Base-by-base conservation (phyloP, 2,888 invertebrate species). In the Yponomeuta cagnagella region DNA sequence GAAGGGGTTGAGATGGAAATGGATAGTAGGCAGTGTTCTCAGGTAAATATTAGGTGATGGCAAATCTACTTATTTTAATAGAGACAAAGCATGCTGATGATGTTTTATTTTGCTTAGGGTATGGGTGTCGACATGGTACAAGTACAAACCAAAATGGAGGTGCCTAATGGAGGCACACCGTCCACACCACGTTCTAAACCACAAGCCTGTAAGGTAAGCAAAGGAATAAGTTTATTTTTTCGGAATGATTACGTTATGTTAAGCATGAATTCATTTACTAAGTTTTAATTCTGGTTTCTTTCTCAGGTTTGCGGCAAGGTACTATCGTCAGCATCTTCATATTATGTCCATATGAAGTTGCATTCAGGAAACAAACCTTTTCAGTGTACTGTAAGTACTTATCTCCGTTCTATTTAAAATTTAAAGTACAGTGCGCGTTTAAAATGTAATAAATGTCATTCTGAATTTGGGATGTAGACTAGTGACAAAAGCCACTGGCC, bases 301-400 rank as follows among this genome's bases (percentile, higher is more conserved):
- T 85, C 85, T 67, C 85, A 92, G 91, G 94, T 96, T 73, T 96
- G 96, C 84, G 95, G 95, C 72, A 96, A 96, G 91, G 94, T 96
- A 73, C 86, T 96, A 74, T 96, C 96, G 71, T 96, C 96, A 15
- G 94, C 95, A 72, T 95, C 95, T 65, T 96, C 95, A 75, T 96
- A 96, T 83, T 96, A 96, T 82, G 96, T 96, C 78, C 96, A 96
- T 86, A 95, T 96, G 95, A 96, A 96, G 86, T 93, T 96, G 76
- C 96, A 96, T 88, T 96, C 96, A 37, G 95, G 95, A 77, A 95
- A 95, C 83, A 96, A 96, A 84, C 96, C 96, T 73, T 96, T 95
- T 87, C 95, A 95, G 80, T 96, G 96, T 89, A 95, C 95, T 76
- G 93, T 94, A 82, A 87, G 90, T 86, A 77, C 48, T 52, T 31